A percentile compares a stretch with the other conserved stretches of the same genome.
phyloP scores from a whole-genome alignment of 92 coral and sea anemone species.

The Epizoanthus rinbou region DNA sequence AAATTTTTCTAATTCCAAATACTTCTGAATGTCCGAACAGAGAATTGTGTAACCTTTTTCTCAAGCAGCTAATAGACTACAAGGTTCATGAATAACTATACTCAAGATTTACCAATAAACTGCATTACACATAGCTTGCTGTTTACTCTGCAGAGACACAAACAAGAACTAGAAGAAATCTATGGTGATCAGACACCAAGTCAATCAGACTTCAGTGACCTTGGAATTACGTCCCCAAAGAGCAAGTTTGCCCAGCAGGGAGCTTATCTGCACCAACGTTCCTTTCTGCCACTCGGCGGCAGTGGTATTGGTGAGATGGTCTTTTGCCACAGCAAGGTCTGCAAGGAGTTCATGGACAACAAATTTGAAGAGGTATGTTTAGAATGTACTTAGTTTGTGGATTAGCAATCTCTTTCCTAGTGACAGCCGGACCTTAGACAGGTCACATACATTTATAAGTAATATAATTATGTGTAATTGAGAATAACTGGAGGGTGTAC shows the following conservation, averaged over 20 bases:
- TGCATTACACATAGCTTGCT: background rate
- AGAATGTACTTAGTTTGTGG: too few relatives aligned
- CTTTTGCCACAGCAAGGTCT: conserved; percentile 93
- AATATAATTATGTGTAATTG: too few relatives aligned
- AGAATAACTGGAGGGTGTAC: too few relatives aligned
- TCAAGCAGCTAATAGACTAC: too few relatives aligned
- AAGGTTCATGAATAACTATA: background rate
- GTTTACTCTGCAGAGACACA: conserved; percentile 58
- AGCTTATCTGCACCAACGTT: conserved; percentile 82
- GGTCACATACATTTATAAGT: too few relatives aligned
- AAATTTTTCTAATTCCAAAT: too few relatives aligned
- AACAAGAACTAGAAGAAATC: conserved; percentile 92
- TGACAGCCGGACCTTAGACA: too few relatives aligned
- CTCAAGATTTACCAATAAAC: background rate
- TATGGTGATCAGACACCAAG: conserved; percentile 90
- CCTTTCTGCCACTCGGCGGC: conserved; percentile 67
- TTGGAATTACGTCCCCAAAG: conserved; percentile 93
- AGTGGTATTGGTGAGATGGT: conserved; percentile 74
- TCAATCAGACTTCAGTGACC: conserved; percentile 79
- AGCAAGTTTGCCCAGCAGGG: conserved; percentile 88
- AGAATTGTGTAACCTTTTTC: too few relatives aligned
- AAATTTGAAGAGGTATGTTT: conserved; percentile 88
- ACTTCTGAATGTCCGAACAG: too few relatives aligned
- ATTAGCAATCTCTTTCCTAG: too few relatives aligned
- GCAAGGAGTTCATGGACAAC: conserved; percentile 92